Base-by-base conservation (phyloP, 1,140 invertebrate species). In the Neelides sp. region DNA sequence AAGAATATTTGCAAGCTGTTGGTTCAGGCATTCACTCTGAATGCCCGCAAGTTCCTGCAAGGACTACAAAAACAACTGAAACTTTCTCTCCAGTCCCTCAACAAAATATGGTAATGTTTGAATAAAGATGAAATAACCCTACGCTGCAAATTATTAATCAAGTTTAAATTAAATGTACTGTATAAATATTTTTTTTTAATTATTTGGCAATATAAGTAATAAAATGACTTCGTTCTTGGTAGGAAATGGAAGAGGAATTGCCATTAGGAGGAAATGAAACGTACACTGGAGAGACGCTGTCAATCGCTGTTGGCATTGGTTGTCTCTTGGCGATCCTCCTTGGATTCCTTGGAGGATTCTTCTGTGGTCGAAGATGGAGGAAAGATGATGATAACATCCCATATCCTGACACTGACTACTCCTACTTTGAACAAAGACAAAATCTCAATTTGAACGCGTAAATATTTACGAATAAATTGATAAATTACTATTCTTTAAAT, bases 1-100 rank as follows among this genome's bases (percentile, higher is more conserved):
- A 64, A 78, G 81, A 62, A 82, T 78, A 82, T 61, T 70, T 85
- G 56, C 84, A 87, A 68, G 82, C 81, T 65, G 73, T 87, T 57
- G 72, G 80, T 26, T 84, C 78, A 3, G 87, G 87, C 1, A 73
- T 79, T 52, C 85, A 90, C 64, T 67, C 78, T 1, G 80, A 82
- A 3, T 91, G 87, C 64, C 85, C 85, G 15, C 78, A 55, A 24
- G 44, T 39, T 26, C 15, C 40, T 13, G 46, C 45, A 17, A 22
- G 22, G n/a, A n/a, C n/a, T n/a, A n/a, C n/a, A n/a, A n/a, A n/a
- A n/a, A n/a, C n/a, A n/a, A n/a, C n/a, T n/a, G n/a, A n/a, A n/a
- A n/a, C n/a, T n/a, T n/a, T n/a, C n/a, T n/a, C n/a, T n/a, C n/a
- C n/a, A n/a, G n/a, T n/a, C n/a, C n/a, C n/a, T n/a, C n/a, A n/a